phyloP scores from a whole-genome alignment of 2,888 invertebrate species.

The Aphelenchoides bicaudatus region DNA sequence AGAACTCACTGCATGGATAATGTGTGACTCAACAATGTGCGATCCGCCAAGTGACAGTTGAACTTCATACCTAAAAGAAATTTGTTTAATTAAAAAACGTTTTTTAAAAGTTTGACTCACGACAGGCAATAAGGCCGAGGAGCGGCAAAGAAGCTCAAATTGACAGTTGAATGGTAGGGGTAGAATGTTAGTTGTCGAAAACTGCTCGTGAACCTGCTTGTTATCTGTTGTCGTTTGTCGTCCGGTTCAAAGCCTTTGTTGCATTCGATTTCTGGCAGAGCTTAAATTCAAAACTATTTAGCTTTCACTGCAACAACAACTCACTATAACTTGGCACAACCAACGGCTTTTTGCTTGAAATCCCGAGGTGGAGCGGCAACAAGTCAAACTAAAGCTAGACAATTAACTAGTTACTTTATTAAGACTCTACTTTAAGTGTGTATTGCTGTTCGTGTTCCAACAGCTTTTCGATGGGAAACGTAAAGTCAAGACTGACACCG shows the following conservation, averaged over 20 bases:
- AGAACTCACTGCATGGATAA: not conserved
- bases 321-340: constrained; percentile 13
- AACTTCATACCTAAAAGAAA: constrained; percentile 2
- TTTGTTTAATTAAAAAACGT: not conserved
- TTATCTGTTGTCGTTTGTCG: constrained; percentile 2
- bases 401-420: too few relatives aligned
- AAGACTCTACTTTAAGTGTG: constrained; percentile 17
- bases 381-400: constrained; percentile 15
- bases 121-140: too few relatives aligned
- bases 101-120: not conserved
- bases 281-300: not conserved
- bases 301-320: not conserved
- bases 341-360: constrained; percentile 12
- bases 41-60: not conserved
- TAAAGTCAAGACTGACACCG: not conserved
- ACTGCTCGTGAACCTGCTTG: constrained; percentile 2
- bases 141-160: constrained; percentile 16
- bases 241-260: not conserved
- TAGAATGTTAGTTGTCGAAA: constrained; percentile 5
- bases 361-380: not conserved
- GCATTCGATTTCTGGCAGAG: not conserved
- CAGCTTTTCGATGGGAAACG: constrained; percentile 6
- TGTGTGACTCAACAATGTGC: not conserved
- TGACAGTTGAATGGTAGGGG: not conserved
- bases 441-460: constrained; percentile 11